These are phyloP conservation scores for Myocastor coypus DNA, from an alignment of 2,113 vertebrate species.

Conservation along the genomic window DNA sequence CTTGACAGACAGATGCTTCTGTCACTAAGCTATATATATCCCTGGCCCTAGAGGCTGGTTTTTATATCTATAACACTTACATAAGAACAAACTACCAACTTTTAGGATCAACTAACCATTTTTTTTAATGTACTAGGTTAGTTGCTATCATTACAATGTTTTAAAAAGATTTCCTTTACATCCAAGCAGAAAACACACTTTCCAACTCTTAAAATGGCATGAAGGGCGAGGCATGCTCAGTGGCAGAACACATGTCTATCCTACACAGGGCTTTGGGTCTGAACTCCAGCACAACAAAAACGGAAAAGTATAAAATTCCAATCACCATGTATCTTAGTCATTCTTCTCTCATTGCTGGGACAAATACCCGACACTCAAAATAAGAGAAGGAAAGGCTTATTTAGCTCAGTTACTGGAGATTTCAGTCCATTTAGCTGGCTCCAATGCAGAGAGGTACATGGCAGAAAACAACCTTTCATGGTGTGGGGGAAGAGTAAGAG, in stretches of 20 bases:
- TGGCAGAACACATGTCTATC: neutral
- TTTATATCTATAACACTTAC: constrained; percentile 67
- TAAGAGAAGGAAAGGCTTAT: too few relatives aligned
- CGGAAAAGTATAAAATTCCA: constrained; percentile 11
- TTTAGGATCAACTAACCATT: constrained; percentile 38
- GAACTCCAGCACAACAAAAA: neutral
- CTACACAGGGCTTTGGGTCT: neutral
- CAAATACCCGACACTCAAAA: too few relatives aligned
- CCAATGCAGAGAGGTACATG: too few relatives aligned
- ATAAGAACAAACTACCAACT: constrained; percentile 47
- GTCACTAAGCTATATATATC: too few relatives aligned
- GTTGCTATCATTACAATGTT: neutral
- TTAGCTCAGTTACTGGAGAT: too few relatives aligned
- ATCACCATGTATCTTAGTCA: neutral
- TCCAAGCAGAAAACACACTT: constrained; percentile 53
- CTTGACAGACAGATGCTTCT: too few relatives aligned
- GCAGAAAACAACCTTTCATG: too few relatives aligned
- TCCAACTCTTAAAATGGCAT: constrained; percentile 51
- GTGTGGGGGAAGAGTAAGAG: too few relatives aligned
- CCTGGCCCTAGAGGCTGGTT: neutral
- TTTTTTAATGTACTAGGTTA: neutral
- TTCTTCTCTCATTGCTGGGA: too few relatives aligned
- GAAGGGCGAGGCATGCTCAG: neutral
- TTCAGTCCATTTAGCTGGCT: too few relatives aligned
- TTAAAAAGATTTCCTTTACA: constrained; percentile 45